Percentiles rank a stretch among this genome's conserved stretches.
These are phyloP conservation scores for Caretta caretta DNA, from an alignment of 2,113 vertebrate species.

Conservation along the genomic window DNA sequence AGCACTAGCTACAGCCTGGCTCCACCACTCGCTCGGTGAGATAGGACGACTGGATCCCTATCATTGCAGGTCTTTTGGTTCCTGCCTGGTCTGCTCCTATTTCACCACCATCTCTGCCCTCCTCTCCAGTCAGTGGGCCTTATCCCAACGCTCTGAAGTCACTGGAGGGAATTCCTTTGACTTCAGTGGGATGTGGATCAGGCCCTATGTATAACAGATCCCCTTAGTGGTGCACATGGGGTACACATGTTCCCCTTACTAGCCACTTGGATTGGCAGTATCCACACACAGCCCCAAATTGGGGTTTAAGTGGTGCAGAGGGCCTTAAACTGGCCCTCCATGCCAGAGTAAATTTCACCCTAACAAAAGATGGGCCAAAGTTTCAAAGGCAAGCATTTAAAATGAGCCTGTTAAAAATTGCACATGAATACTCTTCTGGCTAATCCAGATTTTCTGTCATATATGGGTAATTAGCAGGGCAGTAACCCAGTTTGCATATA, in stretches of 20 bases:
- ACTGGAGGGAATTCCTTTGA: not conserved
- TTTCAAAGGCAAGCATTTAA: not conserved
- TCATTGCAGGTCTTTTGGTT: not conserved
- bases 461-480: not conserved
- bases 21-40: not conserved
- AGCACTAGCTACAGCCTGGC: not conserved
- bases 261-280: not conserved
- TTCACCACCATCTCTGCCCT: not conserved
- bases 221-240: not conserved
- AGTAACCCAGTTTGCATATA: not conserved
- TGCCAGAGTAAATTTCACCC: not conserved
- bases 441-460: not conserved
- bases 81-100: not conserved
- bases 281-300: not conserved
- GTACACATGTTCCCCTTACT: not conserved
- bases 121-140: not conserved
- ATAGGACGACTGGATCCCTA: not conserved
- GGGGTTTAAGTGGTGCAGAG: not conserved
- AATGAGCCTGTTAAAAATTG: not conserved
- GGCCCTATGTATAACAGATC: not conserved
- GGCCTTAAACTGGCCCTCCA: not conserved
- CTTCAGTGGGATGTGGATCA: not conserved
- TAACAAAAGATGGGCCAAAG: not conserved
- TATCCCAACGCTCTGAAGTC: not conserved
- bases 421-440: rapidly evolving